Conservation (phyloP, 2,888 invertebrate genomes). For the Brachyptera risi region DNA sequence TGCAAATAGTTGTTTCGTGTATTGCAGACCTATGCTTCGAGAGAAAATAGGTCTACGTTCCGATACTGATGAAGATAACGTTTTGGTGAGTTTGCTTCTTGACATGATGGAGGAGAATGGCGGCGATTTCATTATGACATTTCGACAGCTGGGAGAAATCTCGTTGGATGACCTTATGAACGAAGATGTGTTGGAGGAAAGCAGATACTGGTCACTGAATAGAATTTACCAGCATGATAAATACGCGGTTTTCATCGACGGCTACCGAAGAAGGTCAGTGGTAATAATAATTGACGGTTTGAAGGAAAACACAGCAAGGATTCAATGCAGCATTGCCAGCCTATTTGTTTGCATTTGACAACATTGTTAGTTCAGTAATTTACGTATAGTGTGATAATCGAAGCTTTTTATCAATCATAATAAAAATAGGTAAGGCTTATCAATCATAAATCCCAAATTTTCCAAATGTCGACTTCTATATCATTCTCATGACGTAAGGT, state of each 20-base stretch:
- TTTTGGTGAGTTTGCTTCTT: constrained; percentile 51
- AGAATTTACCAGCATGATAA: constrained; percentile 48
- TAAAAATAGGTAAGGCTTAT: too few relatives aligned
- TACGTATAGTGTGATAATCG: too few relatives aligned
- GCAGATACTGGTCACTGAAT: constrained; percentile 51
- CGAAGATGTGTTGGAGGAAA: constrained; percentile 42
- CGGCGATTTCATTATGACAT: constrained; percentile 60
- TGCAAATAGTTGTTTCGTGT: too few relatives aligned
- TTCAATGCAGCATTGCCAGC: too few relatives aligned
- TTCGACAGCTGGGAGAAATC: constrained; percentile 55
- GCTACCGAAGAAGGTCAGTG: constrained; percentile 42
- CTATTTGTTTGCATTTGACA: too few relatives aligned
- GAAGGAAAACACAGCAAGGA: too few relatives aligned
- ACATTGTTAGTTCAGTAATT: too few relatives aligned
- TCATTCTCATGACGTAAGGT: too few relatives aligned
- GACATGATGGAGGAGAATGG: constrained; percentile 60
- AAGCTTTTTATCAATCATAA: too few relatives aligned
- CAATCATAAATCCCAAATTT: too few relatives aligned
- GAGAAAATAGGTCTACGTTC: constrained; percentile 54
- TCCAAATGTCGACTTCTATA: too few relatives aligned
- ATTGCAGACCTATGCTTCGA: constrained; percentile 48
- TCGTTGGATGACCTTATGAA: constrained; percentile 46
- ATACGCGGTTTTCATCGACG: constrained; percentile 51
- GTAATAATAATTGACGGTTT: too few relatives aligned
- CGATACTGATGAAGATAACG: constrained; percentile 49